phyloP scores from a whole-genome alignment of 2,113 vertebrate genomes.

The Saiga tatarica region DNA sequence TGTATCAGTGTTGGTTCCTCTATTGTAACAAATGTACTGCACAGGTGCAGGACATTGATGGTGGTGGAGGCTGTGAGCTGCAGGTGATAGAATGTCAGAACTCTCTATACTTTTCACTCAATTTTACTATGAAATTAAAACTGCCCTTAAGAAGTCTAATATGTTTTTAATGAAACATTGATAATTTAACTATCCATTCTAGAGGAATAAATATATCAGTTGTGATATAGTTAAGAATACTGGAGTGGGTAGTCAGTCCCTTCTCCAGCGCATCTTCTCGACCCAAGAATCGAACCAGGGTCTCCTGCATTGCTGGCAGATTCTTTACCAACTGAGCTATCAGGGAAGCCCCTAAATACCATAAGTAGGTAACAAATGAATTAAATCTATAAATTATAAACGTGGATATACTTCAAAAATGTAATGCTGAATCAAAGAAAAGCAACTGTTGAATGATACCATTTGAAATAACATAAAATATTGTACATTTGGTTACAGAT shows the following conservation, averaged over 20 bases:
- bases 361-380: neutral
- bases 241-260: neutral
- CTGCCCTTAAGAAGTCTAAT: neutral
- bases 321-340: neutral
- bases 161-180: neutral
- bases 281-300: neutral
- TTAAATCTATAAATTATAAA: neutral
- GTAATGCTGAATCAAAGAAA: neutral
- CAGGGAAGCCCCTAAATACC: neutral
- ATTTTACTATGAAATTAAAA: neutral
- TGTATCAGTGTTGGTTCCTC: neutral
- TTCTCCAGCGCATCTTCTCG: neutral
- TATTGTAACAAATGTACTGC: neutral
- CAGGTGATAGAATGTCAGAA: neutral
- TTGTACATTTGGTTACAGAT: neutral
- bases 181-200: neutral
- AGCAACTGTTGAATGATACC: neutral
- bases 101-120: neutral
- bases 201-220: neutral
- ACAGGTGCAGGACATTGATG: neutral
- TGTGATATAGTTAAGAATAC: neutral
- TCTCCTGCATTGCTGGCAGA: neutral
- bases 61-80: neutral
- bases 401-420: neutral
- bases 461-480: neutral